Percentiles rank a stretch among this genome's conserved stretches.
Conservation (phyloP, 2,113 vertebrate genomes). For the Oncorhynchus gorbuscha region DNA sequence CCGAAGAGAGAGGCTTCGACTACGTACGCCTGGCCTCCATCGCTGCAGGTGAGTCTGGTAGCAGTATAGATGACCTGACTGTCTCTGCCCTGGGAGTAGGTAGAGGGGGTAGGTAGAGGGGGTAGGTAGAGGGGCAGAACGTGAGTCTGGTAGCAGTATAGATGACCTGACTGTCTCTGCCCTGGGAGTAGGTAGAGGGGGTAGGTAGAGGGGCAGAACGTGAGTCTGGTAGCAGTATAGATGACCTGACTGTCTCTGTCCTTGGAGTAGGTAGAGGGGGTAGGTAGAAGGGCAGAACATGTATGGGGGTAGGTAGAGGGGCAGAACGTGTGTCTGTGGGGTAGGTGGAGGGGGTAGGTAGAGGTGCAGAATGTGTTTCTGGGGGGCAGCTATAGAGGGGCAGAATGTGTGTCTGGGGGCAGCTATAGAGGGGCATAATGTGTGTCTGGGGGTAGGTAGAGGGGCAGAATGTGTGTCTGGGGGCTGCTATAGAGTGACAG, state of each 20-base stretch:
- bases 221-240: constrained; percentile 43
- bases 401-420: not conserved
- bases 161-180: not conserved
- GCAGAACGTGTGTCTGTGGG: too few species aligned
- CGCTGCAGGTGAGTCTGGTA: constrained; percentile 77
- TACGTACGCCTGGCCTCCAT: constrained; percentile 89
- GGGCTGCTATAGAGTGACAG: too few species aligned
- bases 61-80: not conserved
- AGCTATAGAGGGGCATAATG: constrained; percentile 27
- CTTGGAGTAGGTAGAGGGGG: not conserved
- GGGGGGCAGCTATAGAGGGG: too few species aligned
- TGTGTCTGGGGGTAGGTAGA: too few species aligned
- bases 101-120: not conserved
- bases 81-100: not conserved
- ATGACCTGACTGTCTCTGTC: not conserved
- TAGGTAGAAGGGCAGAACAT: not conserved
- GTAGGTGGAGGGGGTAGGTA: too few species aligned
- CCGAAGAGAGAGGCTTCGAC: constrained; percentile 81
- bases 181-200: too few species aligned
- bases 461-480: too few species aligned
- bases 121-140: too few species aligned
- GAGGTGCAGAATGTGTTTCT: too few species aligned
- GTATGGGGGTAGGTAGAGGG: too few species aligned
- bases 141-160: constrained; percentile 55
- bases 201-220: constrained; percentile 26